Percentiles rank a stretch among this genome's conserved stretches.
Evolutionary conservation across 2,113 vertebrate species (phyloP).

Genomic region (Falco punctatus): DNA sequence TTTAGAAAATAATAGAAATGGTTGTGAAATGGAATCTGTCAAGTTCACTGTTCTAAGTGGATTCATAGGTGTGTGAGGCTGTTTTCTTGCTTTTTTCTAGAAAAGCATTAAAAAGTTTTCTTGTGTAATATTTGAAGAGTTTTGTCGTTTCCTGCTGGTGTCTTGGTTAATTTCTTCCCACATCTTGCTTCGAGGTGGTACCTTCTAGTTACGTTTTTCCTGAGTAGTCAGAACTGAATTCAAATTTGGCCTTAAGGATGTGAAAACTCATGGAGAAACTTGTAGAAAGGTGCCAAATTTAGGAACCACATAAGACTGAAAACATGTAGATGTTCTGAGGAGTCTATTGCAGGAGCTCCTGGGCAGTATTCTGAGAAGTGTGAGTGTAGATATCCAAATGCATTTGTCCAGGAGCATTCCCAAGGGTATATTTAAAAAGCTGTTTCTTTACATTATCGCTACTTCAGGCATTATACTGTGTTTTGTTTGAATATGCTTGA

Average conservation of each 20-base stretch:
- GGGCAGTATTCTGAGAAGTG: neutral
- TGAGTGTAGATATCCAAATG: neutral
- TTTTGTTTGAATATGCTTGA: neutral
- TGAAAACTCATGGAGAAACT: neutral
- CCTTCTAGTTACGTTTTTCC: neutral
- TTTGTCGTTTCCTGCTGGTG: neutral
- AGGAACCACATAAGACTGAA: neutral
- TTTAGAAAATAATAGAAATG: neutral
- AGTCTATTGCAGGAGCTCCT: neutral
- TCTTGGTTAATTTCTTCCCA: neutral
- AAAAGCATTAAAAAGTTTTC: neutral
- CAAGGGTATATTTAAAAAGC: neutral
- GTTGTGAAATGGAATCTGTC: neutral
- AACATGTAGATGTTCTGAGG: neutral
- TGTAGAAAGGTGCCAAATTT: neutral
- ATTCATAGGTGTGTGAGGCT: neutral
- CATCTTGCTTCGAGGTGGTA: neutral
- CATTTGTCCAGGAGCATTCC: neutral
- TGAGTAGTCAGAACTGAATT: neutral
- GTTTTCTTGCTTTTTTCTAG: neutral
- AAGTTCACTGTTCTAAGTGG: neutral
- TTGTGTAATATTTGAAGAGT: neutral
- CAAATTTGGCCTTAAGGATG: neutral
- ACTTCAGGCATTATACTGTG: neutral
- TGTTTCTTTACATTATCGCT: neutral